These are phyloP conservation scores for Tortricodes alternella DNA, from an alignment of 2,888 invertebrate genomes.

Conservation along the genomic window DNA sequence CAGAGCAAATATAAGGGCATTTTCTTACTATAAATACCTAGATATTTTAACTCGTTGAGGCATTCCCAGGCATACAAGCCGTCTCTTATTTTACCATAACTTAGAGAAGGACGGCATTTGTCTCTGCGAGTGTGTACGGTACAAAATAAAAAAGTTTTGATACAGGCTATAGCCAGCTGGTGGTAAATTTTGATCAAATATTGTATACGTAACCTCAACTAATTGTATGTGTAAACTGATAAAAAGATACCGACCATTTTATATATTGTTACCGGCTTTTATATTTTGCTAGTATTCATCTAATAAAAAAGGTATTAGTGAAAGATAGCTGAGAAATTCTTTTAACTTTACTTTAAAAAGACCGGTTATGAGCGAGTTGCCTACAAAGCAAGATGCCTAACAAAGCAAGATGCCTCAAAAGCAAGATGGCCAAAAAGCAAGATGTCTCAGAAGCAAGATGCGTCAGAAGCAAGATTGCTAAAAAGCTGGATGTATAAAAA, in stretches of 20 bases:
- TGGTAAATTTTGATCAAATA: constrained; percentile 4
- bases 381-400: too few relatives aligned
- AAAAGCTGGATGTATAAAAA: too few relatives aligned
- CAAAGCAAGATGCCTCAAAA: too few relatives aligned
- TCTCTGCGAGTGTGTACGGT: neutral
- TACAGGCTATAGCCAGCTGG: neutral
- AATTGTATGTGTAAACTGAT: constrained; percentile 12
- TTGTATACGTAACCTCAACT: constrained; percentile 4
- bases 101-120: neutral
- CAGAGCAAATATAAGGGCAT: constrained; percentile 2
- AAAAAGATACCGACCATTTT: constrained; percentile 3
- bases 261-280: constrained; percentile 24
- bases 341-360: too few relatives aligned
- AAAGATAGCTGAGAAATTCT: too few relatives aligned
- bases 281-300: constrained; percentile 21
- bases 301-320: neutral
- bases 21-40: constrained; percentile 7
- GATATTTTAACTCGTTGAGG: neutral
- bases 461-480: too few relatives aligned
- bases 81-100: neutral
- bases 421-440: too few relatives aligned
- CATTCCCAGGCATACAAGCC: neutral
- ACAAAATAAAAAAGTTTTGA: constrained; percentile 1
- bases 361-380: too few relatives aligned
- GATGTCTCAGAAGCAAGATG: too few relatives aligned